These are phyloP conservation scores for Pseudorectes ferrugineus DNA, from an alignment of 2,113 vertebrate genomes.

Conservation along the genomic window DNA sequence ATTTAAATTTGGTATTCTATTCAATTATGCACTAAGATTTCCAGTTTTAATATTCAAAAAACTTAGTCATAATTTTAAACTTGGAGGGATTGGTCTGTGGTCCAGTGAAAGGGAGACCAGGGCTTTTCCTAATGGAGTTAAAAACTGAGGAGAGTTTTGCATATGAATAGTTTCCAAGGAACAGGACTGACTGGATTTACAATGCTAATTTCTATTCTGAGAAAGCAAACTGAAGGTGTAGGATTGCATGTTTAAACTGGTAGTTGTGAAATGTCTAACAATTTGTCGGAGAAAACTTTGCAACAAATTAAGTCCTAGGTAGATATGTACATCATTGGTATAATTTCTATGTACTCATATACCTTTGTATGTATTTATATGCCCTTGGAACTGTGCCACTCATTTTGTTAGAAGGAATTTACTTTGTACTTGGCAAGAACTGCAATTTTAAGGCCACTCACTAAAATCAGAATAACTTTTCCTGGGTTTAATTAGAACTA, in stretches of 20 bases:
- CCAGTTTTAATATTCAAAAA: background rate
- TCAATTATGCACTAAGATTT: background rate
- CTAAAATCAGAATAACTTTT: background rate
- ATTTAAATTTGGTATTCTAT: background rate
- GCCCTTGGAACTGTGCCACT: background rate
- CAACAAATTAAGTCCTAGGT: background rate
- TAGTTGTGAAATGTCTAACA: background rate
- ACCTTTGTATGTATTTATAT: background rate
- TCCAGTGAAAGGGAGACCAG: background rate
- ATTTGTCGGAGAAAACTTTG: background rate
- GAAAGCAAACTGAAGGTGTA: background rate
- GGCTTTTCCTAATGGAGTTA: background rate
- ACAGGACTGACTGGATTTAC: background rate
- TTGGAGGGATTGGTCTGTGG: background rate
- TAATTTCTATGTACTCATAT: background rate
- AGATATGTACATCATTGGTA: background rate
- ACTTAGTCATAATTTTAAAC: background rate
- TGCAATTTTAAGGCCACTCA: background rate
- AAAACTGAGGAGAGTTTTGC: background rate
- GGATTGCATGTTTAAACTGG: background rate
- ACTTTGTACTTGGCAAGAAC: background rate
- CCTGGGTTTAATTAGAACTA: background rate
- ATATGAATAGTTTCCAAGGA: background rate
- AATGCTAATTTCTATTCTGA: background rate
- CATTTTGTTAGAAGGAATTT: background rate